Base-by-base conservation (phyloP, 2,888 invertebrate genomes). In the Hofmannophila pseudospretella region DNA sequence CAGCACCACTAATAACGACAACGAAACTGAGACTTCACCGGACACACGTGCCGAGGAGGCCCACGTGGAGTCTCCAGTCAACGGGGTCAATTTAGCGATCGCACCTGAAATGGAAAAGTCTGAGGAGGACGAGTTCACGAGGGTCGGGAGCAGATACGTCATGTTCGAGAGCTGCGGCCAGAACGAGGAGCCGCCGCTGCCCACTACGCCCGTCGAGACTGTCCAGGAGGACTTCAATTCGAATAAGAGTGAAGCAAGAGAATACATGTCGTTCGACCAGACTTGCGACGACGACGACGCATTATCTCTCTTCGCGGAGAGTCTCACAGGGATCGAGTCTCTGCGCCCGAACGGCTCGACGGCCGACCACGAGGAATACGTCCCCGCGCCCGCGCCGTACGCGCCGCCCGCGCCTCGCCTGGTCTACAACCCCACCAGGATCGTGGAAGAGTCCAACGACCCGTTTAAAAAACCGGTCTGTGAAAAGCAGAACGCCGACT, bases 271-370 rank as follows among this genome's bases (percentile, higher is more conserved):
- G 0, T 48, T 44, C 10, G 63, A 64, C 2, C 41, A 55, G 2
- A 50, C 10, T 9, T 9, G 32, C 16, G 79, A 81, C 8, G 81
- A 77, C 22, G 77, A 79, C 9, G 84, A 84, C 32, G 66, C 79
- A 0, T 45, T 84, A 9, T 85, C 85, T 7, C 35, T 86, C 1
- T 85, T 54, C 42, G 84, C 84, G 8, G 82, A 79, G 49, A 84
- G 84, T 43, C 54, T 84, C n/a, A 67, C 71, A 1, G 72, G 63
- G 1, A 53, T 75, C n/a, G 84, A 81, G 32, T 58, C 72, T 2
- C 54, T 56, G 8, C 54, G 23, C 8, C n/a, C 42, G 41, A 2
- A 64, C 53, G 25, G 54, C 47, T 36, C 48, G 59, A 22, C 8
- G 5, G 14, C 10, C 1, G 39, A 32, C 0, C 5, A 34, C 8